Percentiles rank a stretch among this genome's conserved stretches.
These are phyloP conservation scores for Blera fallax DNA, from an alignment of 2,888 invertebrate genomes.

Conservation along the genomic window DNA sequence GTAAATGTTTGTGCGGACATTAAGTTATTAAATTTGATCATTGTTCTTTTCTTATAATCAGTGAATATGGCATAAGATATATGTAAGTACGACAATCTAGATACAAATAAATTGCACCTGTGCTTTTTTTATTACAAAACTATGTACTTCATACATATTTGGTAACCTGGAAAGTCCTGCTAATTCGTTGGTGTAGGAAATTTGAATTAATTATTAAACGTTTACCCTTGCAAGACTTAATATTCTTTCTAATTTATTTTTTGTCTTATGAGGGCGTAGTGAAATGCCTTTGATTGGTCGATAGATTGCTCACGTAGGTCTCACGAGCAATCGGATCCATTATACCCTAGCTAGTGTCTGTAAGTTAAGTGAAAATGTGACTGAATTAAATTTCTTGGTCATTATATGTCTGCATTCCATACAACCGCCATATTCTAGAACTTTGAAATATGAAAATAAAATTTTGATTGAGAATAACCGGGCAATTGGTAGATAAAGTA, in stretches of 20 bases:
- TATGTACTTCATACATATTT: neutral
- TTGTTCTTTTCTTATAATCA: neutral
- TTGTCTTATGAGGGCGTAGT: constrained; percentile 25
- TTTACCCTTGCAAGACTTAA: neutral
- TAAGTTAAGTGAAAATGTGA: neutral
- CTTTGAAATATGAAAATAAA: neutral
- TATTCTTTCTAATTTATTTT: neutral
- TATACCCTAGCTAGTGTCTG: neutral
- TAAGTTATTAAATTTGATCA: constrained; percentile 18
- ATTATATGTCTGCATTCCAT: neutral
- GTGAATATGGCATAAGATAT: neutral
- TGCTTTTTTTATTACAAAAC: neutral
- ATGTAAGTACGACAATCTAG: too few species aligned
- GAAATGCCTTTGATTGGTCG: constrained; percentile 28
- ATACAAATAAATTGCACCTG: neutral
- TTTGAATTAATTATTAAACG: neutral
- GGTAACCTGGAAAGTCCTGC: too few species aligned
- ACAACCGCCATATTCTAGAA: neutral
- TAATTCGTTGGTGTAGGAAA: neutral
- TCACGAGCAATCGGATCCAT: neutral
- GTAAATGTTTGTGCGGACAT: constrained; percentile 37
- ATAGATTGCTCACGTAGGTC: constrained; percentile 27
- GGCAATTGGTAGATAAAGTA: neutral
- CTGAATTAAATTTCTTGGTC: neutral
- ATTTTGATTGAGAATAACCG: too few species aligned